Evolutionary conservation across 2,888 invertebrate species (phyloP).

Genomic region (Catocala sponsa): DNA sequence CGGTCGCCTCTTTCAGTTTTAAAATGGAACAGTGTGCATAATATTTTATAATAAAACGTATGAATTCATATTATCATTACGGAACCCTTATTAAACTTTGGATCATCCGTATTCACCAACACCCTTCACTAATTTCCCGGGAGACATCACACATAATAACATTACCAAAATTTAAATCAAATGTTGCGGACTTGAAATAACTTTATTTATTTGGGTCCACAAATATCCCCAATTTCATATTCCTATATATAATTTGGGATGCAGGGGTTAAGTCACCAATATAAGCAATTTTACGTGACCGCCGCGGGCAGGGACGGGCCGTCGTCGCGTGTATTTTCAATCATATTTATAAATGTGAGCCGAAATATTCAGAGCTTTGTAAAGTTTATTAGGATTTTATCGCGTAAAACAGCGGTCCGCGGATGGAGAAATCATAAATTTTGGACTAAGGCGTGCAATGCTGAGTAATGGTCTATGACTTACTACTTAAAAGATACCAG

Average conservation of each 20-base stretch:
- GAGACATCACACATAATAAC: not conserved
- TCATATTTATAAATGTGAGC: constrained; percentile 7
- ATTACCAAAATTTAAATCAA: not conserved
- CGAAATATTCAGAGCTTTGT: constrained; percentile 13
- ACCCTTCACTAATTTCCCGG: not conserved
- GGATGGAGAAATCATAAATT: constrained; percentile 13
- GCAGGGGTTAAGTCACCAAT: constrained; percentile 4
- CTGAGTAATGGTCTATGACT: constrained; percentile 10
- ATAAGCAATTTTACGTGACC: constrained; percentile 21
- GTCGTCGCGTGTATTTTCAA: not conserved
- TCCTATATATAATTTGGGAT: constrained; percentile 20
- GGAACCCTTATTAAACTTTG: not conserved
- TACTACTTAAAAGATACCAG: constrained; percentile 1
- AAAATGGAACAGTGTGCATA: no score
- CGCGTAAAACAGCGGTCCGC: constrained; percentile 9
- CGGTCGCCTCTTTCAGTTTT: no score
- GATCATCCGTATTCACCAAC: not conserved
- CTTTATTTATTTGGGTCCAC: constrained; percentile 27
- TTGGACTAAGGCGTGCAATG: constrained; percentile 1
- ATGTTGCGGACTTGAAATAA: not conserved
- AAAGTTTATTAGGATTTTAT: constrained; percentile 10
- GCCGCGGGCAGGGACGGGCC: not conserved
- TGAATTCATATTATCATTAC: not conserved
- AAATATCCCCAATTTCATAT: constrained; percentile 4
- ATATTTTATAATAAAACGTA: not conserved